Conservation (phyloP, 2,888 invertebrate genomes). For the Sminthurides aquaticus region DNA sequence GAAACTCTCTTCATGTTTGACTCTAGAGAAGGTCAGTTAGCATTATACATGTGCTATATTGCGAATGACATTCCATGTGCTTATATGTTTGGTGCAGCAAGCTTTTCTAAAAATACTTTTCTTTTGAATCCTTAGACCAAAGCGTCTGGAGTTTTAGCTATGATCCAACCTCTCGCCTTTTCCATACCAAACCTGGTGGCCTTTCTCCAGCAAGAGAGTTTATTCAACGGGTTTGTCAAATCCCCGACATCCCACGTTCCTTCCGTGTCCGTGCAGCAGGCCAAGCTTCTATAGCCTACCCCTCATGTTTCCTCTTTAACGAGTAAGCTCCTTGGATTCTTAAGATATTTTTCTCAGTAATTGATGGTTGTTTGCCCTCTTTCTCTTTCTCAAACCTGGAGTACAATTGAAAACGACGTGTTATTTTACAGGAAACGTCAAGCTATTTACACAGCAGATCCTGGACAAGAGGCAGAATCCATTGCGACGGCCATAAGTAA, state of each 20-base stretch:
- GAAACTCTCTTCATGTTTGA: background rate
- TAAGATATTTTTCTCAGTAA: no score
- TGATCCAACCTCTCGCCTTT: background rate
- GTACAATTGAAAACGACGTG: no score
- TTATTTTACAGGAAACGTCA: background rate
- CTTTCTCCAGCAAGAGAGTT: background rate
- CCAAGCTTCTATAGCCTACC: background rate
- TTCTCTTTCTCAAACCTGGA: no score
- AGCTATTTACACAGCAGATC: background rate
- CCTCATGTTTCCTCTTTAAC: background rate
- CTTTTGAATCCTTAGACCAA: no score
- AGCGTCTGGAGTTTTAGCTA: background rate
- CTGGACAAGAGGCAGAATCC: background rate
- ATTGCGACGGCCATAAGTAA: background rate
- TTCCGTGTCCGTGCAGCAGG: background rate
- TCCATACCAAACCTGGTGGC: background rate
- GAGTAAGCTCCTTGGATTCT: conserved; percentile 3
- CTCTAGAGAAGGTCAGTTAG: no score
- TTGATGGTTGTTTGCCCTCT: no score
- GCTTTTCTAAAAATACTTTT: no score
- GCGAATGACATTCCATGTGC: no score
- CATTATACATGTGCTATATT: no score
- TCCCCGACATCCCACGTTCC: background rate
- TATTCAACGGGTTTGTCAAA: background rate
- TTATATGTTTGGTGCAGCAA: no score